phyloP scores from a whole-genome alignment of 2,888 invertebrate species.

The Callosobruchus maculatus region DNA sequence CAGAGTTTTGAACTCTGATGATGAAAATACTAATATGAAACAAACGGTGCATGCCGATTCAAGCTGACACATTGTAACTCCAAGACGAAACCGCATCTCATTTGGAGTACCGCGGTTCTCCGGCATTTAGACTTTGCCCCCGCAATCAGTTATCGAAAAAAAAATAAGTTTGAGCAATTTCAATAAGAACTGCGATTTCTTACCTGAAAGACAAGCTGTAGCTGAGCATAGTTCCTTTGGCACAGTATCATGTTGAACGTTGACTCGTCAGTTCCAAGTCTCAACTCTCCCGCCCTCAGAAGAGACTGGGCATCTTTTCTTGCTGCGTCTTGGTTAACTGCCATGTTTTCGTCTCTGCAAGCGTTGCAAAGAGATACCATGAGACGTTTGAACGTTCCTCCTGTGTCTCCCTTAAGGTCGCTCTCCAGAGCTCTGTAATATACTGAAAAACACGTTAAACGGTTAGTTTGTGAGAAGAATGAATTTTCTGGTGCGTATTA shows the following conservation, averaged over 20 bases:
- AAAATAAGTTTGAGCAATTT: too few relatives aligned
- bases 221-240: constrained; percentile 70
- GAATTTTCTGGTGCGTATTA: neutral
- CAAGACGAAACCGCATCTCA: too few relatives aligned
- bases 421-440: constrained; percentile 29
- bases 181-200: neutral
- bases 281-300: constrained; percentile 66
- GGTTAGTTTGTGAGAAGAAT: too few relatives aligned
- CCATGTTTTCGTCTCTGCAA: constrained; percentile 76
- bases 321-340: constrained; percentile 68
- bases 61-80: too few relatives aligned
- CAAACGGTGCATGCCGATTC: too few relatives aligned
- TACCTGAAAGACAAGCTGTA: constrained; percentile 47
- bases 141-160: too few relatives aligned
- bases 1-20: too few relatives aligned
- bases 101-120: too few relatives aligned
- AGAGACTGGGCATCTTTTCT: constrained; percentile 78
- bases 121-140: too few relatives aligned
- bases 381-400: constrained; percentile 86
- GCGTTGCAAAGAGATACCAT: constrained; percentile 82
- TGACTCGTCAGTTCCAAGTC: constrained; percentile 81
- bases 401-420: constrained; percentile 83
- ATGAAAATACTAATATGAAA: too few relatives aligned
- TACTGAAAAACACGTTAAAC: constrained; percentile 20
- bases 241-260: constrained; percentile 81